A percentile compares a stretch with the other conserved stretches of the same genome.
These are phyloP conservation scores for Rhabditoides inermis DNA, from an alignment of 2,888 invertebrate genomes.

Conservation along the genomic window DNA sequence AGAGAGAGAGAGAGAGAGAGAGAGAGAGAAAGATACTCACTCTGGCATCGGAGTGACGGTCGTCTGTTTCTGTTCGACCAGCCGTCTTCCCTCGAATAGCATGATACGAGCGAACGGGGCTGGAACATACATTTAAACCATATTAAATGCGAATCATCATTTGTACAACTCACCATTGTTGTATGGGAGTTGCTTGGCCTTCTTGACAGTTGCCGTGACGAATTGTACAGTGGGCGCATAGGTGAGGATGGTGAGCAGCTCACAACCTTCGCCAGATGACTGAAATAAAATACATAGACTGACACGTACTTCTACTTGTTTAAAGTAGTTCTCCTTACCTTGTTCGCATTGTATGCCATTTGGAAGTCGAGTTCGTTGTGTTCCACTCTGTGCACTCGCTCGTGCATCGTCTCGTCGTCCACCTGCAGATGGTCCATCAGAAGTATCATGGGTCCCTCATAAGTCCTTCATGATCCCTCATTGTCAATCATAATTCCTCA, in stretches of 20 bases:
- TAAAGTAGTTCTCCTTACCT: constrained; percentile 7
- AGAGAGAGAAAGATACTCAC: too few relatives aligned
- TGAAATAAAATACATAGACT: not conserved
- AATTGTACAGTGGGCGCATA: constrained; percentile 44
- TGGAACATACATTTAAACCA: constrained; percentile 9
- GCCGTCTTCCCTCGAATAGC: constrained; percentile 41
- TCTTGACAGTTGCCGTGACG: constrained; percentile 48
- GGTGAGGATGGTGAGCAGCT: constrained; percentile 46
- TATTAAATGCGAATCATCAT: not conserved
- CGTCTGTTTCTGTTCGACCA: constrained; percentile 45
- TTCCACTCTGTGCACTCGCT: constrained; percentile 20
- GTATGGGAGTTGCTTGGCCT: constrained; percentile 32
- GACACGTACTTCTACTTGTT: not conserved
- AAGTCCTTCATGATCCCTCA: too few relatives aligned
- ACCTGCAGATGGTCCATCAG: too few relatives aligned
- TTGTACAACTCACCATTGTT: constrained; percentile 25
- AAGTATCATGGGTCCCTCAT: too few relatives aligned
- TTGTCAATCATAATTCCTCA: too few relatives aligned
- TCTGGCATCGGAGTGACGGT: constrained; percentile 34
- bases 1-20: too few relatives aligned
- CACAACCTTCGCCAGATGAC: constrained; percentile 10
- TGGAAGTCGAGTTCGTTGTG: constrained; percentile 27
- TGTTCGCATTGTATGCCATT: constrained; percentile 29
- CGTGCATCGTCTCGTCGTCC: constrained; percentile 32
- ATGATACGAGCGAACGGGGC: constrained; percentile 42